Base-by-base conservation (phyloP, 2,888 invertebrate species). In the Prostheceraeus crozeri region DNA sequence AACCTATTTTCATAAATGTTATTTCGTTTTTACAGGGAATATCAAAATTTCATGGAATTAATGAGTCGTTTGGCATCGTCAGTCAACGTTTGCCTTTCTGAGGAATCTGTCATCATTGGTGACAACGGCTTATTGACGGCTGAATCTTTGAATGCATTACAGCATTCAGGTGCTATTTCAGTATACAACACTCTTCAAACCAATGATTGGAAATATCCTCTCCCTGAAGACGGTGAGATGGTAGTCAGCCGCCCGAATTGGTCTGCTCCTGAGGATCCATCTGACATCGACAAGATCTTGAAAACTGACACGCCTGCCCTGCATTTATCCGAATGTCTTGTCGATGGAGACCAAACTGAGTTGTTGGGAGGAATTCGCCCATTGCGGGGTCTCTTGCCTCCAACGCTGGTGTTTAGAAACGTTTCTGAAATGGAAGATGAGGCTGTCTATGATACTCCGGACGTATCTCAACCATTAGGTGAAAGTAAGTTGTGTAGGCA, bases 91-190 rank as follows among this genome's bases (percentile, higher is more conserved):
- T 57, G 59, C 25, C 33, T 59, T 4, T 36, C 59, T 3, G 59
- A 59, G 33, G 59, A 59, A 36, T 33, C 59, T 3, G 59, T 59
- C 10, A 35, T 59, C 21, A 53, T 59, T 33, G 59, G 59, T 11
- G 59, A 59, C 16, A 57, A 16, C 27, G 59, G 59, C 3, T 19
- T 59, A n/a, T 30, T 59, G 3, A 59, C 55, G 4, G 59, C 55
- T 10, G 59, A 59, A 28, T 30, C 59, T 3, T 36, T 59, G 11
- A 59, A 59, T 40, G 59, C 59, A 19, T 36, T 59, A 2, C 59
- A 59, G 36, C 59, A 59, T 40, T 54, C 59, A 19, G 59, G 59
- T 4, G 59, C 59, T 16, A 59, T 59, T 19, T 59, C 59, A 2
- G 59, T 59, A 27, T 59, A 59, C 28, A 59, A 59, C 28, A 14